These are phyloP conservation scores for Erythrocebus patas DNA, from an alignment of 2,113 vertebrate species.

Conservation along the genomic window DNA sequence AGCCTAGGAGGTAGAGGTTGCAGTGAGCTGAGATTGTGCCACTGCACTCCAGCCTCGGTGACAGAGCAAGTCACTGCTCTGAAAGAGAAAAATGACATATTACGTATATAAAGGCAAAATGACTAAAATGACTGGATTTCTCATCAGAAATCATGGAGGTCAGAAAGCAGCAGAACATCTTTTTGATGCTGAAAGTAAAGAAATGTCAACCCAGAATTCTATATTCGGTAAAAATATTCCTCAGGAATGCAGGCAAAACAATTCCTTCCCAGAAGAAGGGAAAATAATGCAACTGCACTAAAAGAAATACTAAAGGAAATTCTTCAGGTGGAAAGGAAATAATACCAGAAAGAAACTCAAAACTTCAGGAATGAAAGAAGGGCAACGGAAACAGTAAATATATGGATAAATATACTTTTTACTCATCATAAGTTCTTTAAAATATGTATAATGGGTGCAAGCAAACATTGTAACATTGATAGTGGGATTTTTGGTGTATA, in stretches of 20 bases:
- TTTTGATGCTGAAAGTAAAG: background rate
- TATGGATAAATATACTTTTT: background rate
- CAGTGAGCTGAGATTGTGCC: too few species aligned
- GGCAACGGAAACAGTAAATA: background rate
- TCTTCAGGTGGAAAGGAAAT: background rate
- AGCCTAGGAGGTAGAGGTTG: too few species aligned
- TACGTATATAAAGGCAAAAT: background rate
- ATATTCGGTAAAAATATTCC: background rate
- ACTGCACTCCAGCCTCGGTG: too few species aligned
- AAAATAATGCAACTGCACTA: background rate
- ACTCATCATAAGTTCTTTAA: background rate
- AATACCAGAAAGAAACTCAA: background rate
- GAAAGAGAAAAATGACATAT: background rate
- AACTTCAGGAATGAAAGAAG: background rate
- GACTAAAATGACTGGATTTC: background rate
- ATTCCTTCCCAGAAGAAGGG: background rate
- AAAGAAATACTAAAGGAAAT: background rate
- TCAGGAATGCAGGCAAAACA: background rate
- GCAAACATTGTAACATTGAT: background rate
- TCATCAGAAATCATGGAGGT: background rate
- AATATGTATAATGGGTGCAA: background rate
- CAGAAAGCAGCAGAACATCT: background rate
- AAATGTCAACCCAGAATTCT: background rate
- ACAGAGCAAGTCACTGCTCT: too few species aligned
- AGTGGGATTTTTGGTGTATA: background rate